Evolutionary conservation across 2,888 invertebrate species (phyloP), one percentile per base, ranked within the genome.

Genomic region (Hydrotaea cyrtoneurina): DNA sequence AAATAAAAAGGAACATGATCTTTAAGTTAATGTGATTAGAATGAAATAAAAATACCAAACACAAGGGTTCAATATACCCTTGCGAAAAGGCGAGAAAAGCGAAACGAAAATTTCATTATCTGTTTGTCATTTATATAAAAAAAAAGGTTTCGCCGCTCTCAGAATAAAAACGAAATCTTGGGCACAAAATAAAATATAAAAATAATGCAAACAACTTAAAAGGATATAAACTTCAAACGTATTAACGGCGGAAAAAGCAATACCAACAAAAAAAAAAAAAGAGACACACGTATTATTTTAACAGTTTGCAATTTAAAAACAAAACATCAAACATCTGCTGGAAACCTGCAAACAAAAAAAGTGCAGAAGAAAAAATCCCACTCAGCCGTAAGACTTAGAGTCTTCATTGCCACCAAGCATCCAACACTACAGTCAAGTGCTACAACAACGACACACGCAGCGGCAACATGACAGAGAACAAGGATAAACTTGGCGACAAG

Each of bases 381-480:
- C n/a, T 62, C 26, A 13, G 7, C 50, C n/a, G n/a, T n/a, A 50
- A 43, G 10, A 43, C 3, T 50, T n/a, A 50, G 13, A 23, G 2
- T 7, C 55, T 23, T 8, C 31, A 4, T 26, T 1, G 23, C 13
- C 59, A 23, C 23, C 31, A 31, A 62, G 31, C 62, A 31, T n/a
- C n/a, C 31, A n/a, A 50, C 50, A 13, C 31, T n/a, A 50, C 10
- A 13, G 2, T 50, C 50, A n/a, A 50, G 2, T 15, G 3, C 31
- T 7, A 31, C 7, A 31, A 31, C 2, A 31, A 31, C 31, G 31
- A 31, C 21, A 21, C 55, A 53, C 31, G 39, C 62, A 62, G 0
- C 66, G 4, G 11, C 74, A 81, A 36, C 11, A 87, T 87, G 87
- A 86, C 87, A n/a, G 87, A 87, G 78, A 87, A 86, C 69, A 87